A percentile compares a stretch with the other conserved stretches of the same genome.
Evolutionary conservation across 2,113 vertebrate genomes (phyloP).

Genomic region (Clarias gariepinus): DNA sequence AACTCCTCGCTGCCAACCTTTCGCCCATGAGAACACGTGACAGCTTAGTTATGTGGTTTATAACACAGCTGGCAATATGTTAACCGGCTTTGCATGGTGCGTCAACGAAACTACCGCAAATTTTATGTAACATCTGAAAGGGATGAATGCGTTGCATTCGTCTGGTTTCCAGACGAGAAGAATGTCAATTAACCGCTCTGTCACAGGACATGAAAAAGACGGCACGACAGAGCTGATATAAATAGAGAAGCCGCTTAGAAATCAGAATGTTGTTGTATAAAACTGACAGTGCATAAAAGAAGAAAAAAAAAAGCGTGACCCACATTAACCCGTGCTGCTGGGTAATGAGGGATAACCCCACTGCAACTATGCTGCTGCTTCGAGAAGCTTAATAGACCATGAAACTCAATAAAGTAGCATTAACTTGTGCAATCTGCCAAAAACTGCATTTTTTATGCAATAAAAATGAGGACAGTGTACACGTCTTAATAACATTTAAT

Average conservation of each 20-base stretch:
- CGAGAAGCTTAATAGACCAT: not conserved
- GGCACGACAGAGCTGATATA: not conserved
- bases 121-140: not conserved
- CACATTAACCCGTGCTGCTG: not conserved
- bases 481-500: not conserved
- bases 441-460: not conserved
- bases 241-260: constrained; percentile 11
- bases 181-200: constrained; percentile 20
- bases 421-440: not conserved
- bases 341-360: not conserved
- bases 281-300: not conserved
- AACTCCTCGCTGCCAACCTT: not conserved
- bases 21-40: not conserved
- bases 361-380: not conserved
- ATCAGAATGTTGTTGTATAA: not conserved
- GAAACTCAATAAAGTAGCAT: not conserved
- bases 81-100: not conserved
- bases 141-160: not conserved
- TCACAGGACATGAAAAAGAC: not conserved
- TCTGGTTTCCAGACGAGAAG: constrained; percentile 5
- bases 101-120: not conserved
- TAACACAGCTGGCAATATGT: not conserved
- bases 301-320: not conserved
- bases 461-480: not conserved
- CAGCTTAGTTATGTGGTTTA: not conserved